These are phyloP conservation scores for Morelia viridis DNA, from an alignment of 2,797 vertebrate species.

Conservation along the genomic window DNA sequence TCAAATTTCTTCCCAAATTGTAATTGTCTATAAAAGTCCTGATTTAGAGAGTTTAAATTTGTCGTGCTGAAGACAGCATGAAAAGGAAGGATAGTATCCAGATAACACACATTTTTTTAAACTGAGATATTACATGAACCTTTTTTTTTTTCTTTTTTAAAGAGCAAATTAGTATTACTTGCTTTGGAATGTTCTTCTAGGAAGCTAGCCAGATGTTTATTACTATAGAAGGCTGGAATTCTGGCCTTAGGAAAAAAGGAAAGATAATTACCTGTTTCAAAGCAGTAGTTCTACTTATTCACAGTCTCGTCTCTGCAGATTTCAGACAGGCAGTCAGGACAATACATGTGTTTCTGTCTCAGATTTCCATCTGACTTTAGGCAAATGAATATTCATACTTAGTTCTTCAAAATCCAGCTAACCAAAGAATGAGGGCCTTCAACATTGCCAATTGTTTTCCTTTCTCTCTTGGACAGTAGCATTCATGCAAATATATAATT, in stretches of 20 bases:
- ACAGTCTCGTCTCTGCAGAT: constrained; percentile 30
- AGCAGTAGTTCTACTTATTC: neutral
- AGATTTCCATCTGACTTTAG: constrained; percentile 27
- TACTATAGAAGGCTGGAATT: neutral
- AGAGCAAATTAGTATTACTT: neutral
- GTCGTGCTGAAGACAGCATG: neutral
- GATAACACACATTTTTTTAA: neutral
- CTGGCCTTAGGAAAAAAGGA: neutral
- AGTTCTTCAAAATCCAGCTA: neutral
- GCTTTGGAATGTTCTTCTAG: constrained; percentile 1
- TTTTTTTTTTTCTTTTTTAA: neutral
- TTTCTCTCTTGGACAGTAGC: constrained; percentile 2
- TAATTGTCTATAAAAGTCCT: neutral
- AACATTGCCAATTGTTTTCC: neutral
- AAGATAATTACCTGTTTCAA: constrained; percentile 22
- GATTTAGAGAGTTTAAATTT: neutral
- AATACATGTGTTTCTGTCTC: neutral
- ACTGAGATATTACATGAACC: neutral
- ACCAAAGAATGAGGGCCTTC: neutral
- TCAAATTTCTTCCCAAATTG: neutral
- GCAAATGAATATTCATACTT: constrained; percentile 7
- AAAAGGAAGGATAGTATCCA: neutral
- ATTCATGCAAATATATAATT: neutral
- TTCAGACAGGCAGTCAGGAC: constrained; percentile 15
- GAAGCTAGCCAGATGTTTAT: neutral